Evolutionary conservation across 2,888 invertebrate species (phyloP).

Genomic region (Hydroisotoma schaefferi): DNA sequence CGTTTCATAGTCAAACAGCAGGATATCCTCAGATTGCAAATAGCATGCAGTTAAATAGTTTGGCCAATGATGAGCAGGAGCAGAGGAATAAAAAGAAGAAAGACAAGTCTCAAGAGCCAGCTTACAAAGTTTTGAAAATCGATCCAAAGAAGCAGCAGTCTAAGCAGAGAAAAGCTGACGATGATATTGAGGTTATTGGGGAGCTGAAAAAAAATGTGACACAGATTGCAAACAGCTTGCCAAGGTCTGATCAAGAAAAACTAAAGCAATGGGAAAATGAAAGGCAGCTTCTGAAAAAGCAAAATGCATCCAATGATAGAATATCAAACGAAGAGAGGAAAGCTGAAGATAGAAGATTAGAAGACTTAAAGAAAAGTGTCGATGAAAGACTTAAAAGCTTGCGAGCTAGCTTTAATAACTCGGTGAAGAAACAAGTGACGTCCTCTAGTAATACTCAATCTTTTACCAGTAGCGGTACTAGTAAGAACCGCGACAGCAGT

Average conservation of each 20-base stretch:
- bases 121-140: neutral
- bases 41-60: too few relatives aligned
- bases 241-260: neutral
- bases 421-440: neutral
- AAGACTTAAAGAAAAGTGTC: too few relatives aligned
- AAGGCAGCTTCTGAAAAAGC: neutral
- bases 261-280: neutral
- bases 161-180: too few relatives aligned
- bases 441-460: neutral
- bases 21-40: too few relatives aligned
- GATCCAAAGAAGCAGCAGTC: neutral
- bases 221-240: neutral
- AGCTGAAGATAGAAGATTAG: neutral
- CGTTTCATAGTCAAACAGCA: too few relatives aligned
- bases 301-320: neutral
- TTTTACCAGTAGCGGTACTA: neutral
- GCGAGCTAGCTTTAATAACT: slow-evolving; percentile 10
- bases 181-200: neutral
- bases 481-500: neutral
- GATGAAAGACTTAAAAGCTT: slow-evolving; percentile 11
- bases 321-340: neutral
- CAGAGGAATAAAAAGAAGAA: neutral
- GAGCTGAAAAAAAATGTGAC: neutral
- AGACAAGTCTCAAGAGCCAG: neutral
- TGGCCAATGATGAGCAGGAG: too few relatives aligned